A percentile compares a stretch with the other conserved stretches of the same genome.
Conservation (phyloP, 2,888 invertebrate genomes). For the Drosophila affinis region DNA sequence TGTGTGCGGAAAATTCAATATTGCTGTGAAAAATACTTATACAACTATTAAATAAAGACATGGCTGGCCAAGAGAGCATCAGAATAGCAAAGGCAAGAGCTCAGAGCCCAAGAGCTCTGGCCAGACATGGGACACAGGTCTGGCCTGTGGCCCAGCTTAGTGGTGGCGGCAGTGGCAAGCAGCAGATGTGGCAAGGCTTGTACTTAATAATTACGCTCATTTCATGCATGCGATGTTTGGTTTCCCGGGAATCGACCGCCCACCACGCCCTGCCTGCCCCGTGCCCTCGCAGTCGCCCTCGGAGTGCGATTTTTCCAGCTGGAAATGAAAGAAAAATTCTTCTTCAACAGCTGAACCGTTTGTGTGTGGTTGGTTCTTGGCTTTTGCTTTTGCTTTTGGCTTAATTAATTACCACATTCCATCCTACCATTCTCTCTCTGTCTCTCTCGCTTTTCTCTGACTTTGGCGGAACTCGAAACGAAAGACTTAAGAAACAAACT, state of each 20-base stretch:
- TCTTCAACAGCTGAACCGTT: conserved; percentile 59
- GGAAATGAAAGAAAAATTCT: conserved; percentile 75
- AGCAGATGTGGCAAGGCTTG: conserved; percentile 50
- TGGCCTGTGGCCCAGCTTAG: conserved; percentile 49
- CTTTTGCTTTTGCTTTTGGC: conserved; percentile 38
- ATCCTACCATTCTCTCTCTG: conserved; percentile 14
- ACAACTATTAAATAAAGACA: conserved; percentile 75
- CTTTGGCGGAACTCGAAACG: conserved; percentile 58
- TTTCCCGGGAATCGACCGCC: conserved; percentile 66
- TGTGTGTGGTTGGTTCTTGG: conserved; percentile 29
- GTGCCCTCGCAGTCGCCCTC: conserved; percentile 17
- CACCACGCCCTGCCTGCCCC: conserved; percentile 45
- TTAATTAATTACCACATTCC: conserved; percentile 76
- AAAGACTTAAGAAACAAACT: conserved; percentile 63
- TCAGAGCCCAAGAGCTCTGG: no score
- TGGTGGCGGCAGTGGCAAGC: conserved; percentile 6
- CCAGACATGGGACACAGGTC: conserved; percentile 2
- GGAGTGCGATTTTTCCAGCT: conserved; percentile 49
- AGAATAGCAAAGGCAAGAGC: not conserved
- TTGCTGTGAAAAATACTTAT: conserved; percentile 77
- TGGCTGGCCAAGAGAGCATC: conserved; percentile 33
- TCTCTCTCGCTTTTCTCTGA: conserved; percentile 44
- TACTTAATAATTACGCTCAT: conserved; percentile 79
- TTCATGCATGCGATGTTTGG: conserved; percentile 78
- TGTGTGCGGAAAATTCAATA: conserved; percentile 78